Percentiles rank a stretch among this genome's conserved stretches.
Evolutionary conservation across 2,113 vertebrate genomes (phyloP).

Genomic region (Thoracochromis brauschi): DNA sequence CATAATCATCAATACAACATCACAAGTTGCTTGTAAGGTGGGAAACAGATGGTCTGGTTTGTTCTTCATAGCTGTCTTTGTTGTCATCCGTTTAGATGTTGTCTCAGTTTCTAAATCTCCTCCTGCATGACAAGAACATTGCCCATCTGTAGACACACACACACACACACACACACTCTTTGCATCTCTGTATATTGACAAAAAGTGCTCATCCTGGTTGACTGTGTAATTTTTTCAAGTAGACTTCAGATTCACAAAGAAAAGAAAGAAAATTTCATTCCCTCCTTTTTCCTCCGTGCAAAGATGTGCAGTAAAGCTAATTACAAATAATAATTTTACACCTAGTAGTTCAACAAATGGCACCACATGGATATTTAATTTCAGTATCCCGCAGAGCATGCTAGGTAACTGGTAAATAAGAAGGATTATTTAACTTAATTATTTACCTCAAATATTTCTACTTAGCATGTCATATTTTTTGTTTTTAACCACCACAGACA

Average conservation of each 20-base stretch:
- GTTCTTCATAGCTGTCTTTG: slow-evolving; percentile 1
- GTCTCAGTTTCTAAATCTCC: neutral
- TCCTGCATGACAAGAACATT: neutral
- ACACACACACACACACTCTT: neutral
- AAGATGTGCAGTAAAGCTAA: neutral
- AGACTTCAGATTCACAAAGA: neutral
- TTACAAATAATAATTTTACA: neutral
- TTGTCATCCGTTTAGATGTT: slow-evolving; percentile 2
- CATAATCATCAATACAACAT: neutral
- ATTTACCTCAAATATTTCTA: neutral
- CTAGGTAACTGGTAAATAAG: neutral
- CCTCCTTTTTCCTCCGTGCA: neutral
- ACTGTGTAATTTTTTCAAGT: neutral
- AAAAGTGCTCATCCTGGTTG: neutral
- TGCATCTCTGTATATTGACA: neutral
- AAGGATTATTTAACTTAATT: neutral
- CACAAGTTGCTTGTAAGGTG: neutral
- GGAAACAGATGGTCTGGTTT: slow-evolving; percentile 26
- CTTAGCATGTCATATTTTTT: neutral
- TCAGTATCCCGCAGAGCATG: neutral
- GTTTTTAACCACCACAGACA: neutral
- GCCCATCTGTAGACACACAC: neutral
- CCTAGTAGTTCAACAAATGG: neutral
- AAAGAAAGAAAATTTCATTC: neutral
- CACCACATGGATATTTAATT: neutral